Conservation (phyloP, 92 coral and sea anemone species). For the Nematostella vectensis region DNA sequence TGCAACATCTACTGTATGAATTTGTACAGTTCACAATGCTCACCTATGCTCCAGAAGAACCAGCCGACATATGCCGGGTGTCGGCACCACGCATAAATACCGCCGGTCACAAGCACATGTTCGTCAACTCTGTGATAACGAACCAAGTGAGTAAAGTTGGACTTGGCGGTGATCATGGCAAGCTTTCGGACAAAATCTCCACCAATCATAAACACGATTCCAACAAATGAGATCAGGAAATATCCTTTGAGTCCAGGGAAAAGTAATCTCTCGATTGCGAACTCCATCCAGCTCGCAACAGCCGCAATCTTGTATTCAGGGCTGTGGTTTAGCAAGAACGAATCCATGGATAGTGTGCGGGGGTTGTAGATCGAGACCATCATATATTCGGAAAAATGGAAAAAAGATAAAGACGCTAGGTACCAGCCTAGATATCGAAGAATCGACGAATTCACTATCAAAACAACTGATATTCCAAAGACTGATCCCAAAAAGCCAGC, state of each 20-base stretch:
- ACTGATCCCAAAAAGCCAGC: slow-evolving; percentile 66
- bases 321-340: slow-evolving; percentile 86
- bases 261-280: slow-evolving; percentile 58
- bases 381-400: slow-evolving; percentile 86
- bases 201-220: slow-evolving; percentile 51
- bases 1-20: too few species aligned
- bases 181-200: slow-evolving; percentile 82
- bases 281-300: slow-evolving; percentile 87
- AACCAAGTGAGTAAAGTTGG: slow-evolving; percentile 82
- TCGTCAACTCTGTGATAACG: slow-evolving; percentile 60
- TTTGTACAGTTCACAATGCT: too few species aligned
- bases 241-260: slow-evolving; percentile 62
- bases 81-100: slow-evolving; percentile 65
- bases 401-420: slow-evolving; percentile 67
- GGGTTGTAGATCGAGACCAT: slow-evolving; percentile 86
- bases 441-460: slow-evolving; percentile 34
- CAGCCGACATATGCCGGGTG: slow-evolving; percentile 98
- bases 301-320: slow-evolving; percentile 86
- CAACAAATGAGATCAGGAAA: slow-evolving; percentile 40
- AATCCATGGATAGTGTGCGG: slow-evolving; percentile 61
- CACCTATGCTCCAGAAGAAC: slow-evolving; percentile 99
- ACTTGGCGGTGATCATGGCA: slow-evolving; percentile 90
- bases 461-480: slow-evolving; percentile 55
- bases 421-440: slow-evolving; percentile 87
- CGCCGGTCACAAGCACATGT: slow-evolving; percentile 73